phyloP scores from a whole-genome alignment of 2,888 invertebrate genomes.

The Melinaea menophilus region DNA sequence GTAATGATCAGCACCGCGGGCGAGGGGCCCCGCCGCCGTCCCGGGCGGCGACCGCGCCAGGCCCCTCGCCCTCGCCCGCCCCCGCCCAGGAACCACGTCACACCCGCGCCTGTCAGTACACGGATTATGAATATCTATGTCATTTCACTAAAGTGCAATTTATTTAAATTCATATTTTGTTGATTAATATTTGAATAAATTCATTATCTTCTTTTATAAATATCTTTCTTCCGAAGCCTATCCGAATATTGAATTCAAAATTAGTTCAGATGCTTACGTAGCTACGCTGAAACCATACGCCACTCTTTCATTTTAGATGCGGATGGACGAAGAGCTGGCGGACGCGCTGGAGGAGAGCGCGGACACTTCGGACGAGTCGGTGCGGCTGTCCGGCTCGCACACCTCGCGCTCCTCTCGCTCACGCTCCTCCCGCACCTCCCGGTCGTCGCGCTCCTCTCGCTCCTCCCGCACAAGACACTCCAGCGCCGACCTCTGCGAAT shows the following conservation, averaged over 20 bases:
- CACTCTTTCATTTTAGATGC: constrained; percentile 17
- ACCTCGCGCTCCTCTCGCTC: constrained; percentile 32
- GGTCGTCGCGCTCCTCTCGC: constrained; percentile 30
- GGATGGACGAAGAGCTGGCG: constrained; percentile 34
- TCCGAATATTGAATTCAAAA: too few relatives aligned
- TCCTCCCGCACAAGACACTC: constrained; percentile 27
- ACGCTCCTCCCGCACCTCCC: constrained; percentile 22
- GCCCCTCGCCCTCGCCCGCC: constrained; percentile 27
- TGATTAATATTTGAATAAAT: too few relatives aligned
- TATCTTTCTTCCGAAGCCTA: too few relatives aligned
- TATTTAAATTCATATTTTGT: too few relatives aligned
- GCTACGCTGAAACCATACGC: not conserved
- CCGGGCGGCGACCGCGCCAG: constrained; percentile 37
- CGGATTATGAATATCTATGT: too few relatives aligned
- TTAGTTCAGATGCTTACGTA: too few relatives aligned
- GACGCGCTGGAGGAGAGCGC: constrained; percentile 42
- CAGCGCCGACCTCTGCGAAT: constrained; percentile 31
- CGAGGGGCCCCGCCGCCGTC: constrained; percentile 37
- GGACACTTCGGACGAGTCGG: constrained; percentile 57
- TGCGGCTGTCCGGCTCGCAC: constrained; percentile 43
- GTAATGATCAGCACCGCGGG: constrained; percentile 81
- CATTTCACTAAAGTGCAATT: too few relatives aligned
- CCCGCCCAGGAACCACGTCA: constrained; percentile 15
- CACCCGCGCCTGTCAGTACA: not conserved
- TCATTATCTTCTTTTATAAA: too few relatives aligned